phyloP scores from a whole-genome alignment of 2,797 vertebrate species.

The Amphiprion clarkii region DNA sequence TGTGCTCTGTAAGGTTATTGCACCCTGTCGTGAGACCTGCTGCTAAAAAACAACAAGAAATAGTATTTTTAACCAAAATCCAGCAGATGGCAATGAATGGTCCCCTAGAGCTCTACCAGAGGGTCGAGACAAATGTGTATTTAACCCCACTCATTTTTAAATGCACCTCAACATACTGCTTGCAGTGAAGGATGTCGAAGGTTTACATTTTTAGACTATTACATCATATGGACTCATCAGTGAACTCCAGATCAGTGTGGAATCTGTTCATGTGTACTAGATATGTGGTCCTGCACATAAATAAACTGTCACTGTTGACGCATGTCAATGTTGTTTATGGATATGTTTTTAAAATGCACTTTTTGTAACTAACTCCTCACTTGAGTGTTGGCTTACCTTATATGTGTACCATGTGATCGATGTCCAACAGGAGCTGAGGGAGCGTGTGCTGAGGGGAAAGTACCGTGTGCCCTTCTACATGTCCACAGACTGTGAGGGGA shows the following conservation, averaged over 20 bases:
- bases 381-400: neutral
- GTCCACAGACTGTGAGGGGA: slow-evolving; percentile 96
- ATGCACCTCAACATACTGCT: slow-evolving; percentile 9
- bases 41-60: neutral
- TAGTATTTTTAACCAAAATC: slow-evolving; percentile 43
- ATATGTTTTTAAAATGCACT: too few species aligned
- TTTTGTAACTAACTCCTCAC: neutral
- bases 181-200: slow-evolving; percentile 13
- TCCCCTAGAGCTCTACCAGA: slow-evolving; percentile 49
- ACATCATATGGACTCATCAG: neutral
- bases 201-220: neutral
- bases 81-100: slow-evolving; percentile 58
- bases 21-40: slow-evolving; percentile 15
- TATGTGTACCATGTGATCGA: neutral
- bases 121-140: slow-evolving; percentile 58
- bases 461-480: slow-evolving; percentile 97
- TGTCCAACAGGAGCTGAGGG: slow-evolving; percentile 89
- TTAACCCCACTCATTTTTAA: slow-evolving; percentile 54
- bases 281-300: neutral
- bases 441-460: slow-evolving; percentile 94
- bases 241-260: too few species aligned
- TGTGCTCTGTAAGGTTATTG: neutral
- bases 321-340: neutral
- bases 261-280: too few species aligned
- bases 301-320: neutral